These are phyloP conservation scores for Xestoiulus laeticollis DNA, from an alignment of 2,888 invertebrate genomes.

Conservation along the genomic window DNA sequence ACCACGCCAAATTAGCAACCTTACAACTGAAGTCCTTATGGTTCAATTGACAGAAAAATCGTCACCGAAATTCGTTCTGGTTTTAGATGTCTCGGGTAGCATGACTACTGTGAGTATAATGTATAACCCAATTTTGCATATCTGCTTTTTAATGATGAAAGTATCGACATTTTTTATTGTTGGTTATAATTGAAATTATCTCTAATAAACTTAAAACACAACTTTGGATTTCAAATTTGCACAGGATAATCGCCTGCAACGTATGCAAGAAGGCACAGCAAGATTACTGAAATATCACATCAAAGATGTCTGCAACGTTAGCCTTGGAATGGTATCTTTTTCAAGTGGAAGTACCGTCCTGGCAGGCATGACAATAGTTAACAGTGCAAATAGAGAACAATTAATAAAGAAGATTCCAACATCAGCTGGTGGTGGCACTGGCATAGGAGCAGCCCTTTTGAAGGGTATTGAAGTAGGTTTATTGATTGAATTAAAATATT, in stretches of 20 bases:
- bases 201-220: neutral
- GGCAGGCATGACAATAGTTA: neutral
- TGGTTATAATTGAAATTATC: neutral
- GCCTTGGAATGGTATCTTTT: neutral
- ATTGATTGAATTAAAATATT: too few relatives aligned
- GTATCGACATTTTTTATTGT: neutral
- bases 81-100: constrained; percentile 25
- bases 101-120: neutral
- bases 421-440: neutral
- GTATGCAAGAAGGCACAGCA: neutral
- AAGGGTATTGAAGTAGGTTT: neutral
- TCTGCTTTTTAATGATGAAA: too few relatives aligned
- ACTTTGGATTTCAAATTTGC: neutral
- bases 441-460: neutral
- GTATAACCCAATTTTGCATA: too few relatives aligned
- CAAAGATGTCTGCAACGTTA: neutral
- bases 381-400: neutral
- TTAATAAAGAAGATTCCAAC: neutral
- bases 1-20: neutral
- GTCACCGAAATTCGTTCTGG: neutral
- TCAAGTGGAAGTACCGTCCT: neutral
- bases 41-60: neutral
- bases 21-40: neutral
- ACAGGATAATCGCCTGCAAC: neutral
- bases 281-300: neutral